These are phyloP conservation scores for Paraplagusia blochii DNA, from an alignment of 2,113 vertebrate species.

Conservation along the genomic window DNA sequence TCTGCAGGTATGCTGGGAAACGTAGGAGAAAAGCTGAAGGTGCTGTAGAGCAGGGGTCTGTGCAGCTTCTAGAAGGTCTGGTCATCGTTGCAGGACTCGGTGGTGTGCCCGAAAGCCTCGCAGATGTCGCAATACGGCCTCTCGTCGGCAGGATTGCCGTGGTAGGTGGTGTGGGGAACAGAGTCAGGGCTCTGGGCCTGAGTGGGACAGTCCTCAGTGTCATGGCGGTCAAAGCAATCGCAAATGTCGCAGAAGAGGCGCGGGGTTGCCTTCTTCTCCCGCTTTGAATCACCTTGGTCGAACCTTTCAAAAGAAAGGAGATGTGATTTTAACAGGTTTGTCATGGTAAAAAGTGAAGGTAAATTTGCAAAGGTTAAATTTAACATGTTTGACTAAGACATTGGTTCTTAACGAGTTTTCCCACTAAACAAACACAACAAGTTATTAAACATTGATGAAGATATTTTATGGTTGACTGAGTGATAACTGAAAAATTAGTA, in stretches of 20 bases:
- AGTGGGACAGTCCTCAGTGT: slow-evolving; percentile 95
- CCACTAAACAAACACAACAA: too few relatives aligned
- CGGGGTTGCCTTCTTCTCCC: slow-evolving; percentile 83
- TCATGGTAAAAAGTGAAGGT: not conserved
- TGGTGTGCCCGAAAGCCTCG: slow-evolving; percentile 92
- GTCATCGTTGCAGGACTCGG: slow-evolving; percentile 89
- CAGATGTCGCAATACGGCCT: slow-evolving; percentile 95
- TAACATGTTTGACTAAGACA: too few relatives aligned
- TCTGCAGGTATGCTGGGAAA: slow-evolving; percentile 39
- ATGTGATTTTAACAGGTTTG: not conserved
- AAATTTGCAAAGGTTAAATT: not conserved
- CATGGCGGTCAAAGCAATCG: slow-evolving; percentile 94
- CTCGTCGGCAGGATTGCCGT: slow-evolving; percentile 81
- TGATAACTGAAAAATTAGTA: too few relatives aligned
- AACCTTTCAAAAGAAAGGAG: slow-evolving; percentile 16
- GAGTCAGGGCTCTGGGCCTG: slow-evolving; percentile 89
- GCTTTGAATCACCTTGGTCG: slow-evolving; percentile 52
- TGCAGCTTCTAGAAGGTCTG: slow-evolving; percentile 86
- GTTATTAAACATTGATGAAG: too few relatives aligned
- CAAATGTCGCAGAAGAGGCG: slow-evolving; percentile 98
- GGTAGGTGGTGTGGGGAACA: slow-evolving; percentile 85
- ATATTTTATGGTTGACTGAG: too few relatives aligned
- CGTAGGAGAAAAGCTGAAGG: not conserved
- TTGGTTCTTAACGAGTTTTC: too few relatives aligned
- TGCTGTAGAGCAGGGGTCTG: not conserved